Percentiles rank a stretch among this genome's conserved stretches.
Evolutionary conservation across 1,140 invertebrate species (phyloP).

Genomic region (Leucophenga varia): DNA sequence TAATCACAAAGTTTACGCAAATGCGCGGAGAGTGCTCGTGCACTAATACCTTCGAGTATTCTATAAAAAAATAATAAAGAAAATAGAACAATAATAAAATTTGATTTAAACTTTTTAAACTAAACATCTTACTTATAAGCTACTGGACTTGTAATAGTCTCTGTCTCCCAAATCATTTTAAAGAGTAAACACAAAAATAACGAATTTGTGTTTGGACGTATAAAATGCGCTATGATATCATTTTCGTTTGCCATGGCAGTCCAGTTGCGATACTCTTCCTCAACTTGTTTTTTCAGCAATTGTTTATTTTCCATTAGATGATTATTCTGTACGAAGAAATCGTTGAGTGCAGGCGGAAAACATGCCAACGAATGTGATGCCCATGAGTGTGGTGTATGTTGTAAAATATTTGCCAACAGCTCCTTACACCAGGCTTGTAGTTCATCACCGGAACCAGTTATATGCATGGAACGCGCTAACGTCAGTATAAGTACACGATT

Average conservation of each 20-base stretch:
- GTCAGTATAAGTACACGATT: slow-evolving; percentile 90
- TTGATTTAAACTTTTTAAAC: neutral
- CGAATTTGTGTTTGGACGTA: slow-evolving; percentile 82
- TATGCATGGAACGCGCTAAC: slow-evolving; percentile 89
- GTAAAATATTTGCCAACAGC: slow-evolving; percentile 85
- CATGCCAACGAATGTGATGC: slow-evolving; percentile 87
- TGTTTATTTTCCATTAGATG: slow-evolving; percentile 88
- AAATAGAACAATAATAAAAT: neutral
- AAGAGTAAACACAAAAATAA: slow-evolving; percentile 90
- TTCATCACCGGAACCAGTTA: slow-evolving; percentile 74
- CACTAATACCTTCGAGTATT: slow-evolving; percentile 91
- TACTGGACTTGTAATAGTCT: slow-evolving; percentile 86
- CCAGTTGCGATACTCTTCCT: slow-evolving; percentile 95
- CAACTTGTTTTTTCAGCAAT: slow-evolving; percentile 86
- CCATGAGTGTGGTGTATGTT: slow-evolving; percentile 93
- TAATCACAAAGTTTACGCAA: slow-evolving; percentile 94
- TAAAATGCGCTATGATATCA: slow-evolving; percentile 93
- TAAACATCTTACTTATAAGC: slow-evolving; percentile 94
- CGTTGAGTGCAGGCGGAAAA: slow-evolving; percentile 84
- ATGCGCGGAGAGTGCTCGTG: slow-evolving; percentile 84
- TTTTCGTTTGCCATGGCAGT: slow-evolving; percentile 95
- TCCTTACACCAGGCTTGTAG: slow-evolving; percentile 86
- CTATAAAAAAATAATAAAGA: slow-evolving; percentile 58
- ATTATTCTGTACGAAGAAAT: slow-evolving; percentile 78
- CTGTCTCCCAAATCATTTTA: slow-evolving; percentile 95